Evolutionary conservation across 2,888 invertebrate species (phyloP).

Genomic region (Drosophila mayaguana): DNA sequence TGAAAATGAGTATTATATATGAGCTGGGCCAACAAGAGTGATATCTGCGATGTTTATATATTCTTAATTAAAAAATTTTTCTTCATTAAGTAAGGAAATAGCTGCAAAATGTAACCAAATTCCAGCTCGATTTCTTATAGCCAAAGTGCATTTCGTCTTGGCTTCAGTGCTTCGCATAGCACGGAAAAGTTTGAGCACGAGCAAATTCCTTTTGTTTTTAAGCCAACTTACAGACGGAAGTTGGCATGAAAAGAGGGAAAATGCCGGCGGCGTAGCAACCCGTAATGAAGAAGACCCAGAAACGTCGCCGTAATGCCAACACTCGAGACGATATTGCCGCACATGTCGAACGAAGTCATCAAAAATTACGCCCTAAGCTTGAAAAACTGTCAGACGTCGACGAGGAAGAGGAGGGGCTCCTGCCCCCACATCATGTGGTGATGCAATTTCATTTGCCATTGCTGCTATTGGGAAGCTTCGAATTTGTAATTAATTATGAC

Average conservation of each 20-base stretch:
- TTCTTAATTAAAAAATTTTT: too few relatives aligned
- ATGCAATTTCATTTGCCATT: not conserved
- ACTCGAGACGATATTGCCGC: not conserved
- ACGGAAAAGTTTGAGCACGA: not conserved
- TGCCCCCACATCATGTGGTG: not conserved
- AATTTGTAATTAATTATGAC: not conserved
- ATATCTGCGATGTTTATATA: too few relatives aligned
- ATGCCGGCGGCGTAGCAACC: not conserved
- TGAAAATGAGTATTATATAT: not conserved
- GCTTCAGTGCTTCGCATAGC: not conserved
- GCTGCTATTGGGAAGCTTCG: not conserved
- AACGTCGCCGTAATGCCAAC: not conserved
- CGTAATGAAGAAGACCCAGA: constrained; percentile 1
- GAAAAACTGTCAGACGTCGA: not conserved
- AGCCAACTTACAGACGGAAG: not conserved
- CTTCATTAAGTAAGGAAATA: not conserved
- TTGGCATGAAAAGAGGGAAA: not conserved
- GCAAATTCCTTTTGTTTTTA: not conserved
- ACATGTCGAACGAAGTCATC: constrained; percentile 5
- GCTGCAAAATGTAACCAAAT: not conserved
- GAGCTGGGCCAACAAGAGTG: too few relatives aligned
- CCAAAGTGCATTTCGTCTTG: not conserved
- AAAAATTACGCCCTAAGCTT: not conserved
- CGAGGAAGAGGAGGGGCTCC: not conserved
- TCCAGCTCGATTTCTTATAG: not conserved